phyloP scores from a whole-genome alignment of 1,140 invertebrate genomes.

The Lasioglossum baleicum region DNA sequence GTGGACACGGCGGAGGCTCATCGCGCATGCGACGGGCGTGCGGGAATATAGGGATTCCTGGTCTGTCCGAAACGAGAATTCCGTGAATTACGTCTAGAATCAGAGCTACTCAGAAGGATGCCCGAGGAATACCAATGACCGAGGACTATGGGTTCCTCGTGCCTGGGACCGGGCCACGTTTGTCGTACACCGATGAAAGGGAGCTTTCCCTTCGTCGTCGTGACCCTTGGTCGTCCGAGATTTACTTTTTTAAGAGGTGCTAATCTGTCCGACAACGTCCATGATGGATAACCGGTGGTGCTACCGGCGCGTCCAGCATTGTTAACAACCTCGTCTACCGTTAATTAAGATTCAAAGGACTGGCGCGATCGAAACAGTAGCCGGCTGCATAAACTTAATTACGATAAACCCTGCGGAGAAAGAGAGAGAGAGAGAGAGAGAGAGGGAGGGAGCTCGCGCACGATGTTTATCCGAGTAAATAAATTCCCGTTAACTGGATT shows the following conservation, averaged over 20 bases:
- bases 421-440: neutral
- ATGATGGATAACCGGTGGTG: neutral
- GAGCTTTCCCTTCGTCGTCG: neutral
- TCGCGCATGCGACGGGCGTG: constrained; percentile 46
- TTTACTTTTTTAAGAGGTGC: neutral
- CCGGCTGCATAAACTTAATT: constrained; percentile 40
- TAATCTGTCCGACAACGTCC: neutral
- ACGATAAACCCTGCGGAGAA: constrained; percentile 22
- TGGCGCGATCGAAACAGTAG: constrained; percentile 30
- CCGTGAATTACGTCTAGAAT: constrained; percentile 65
- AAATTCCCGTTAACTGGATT: constrained; percentile 49
- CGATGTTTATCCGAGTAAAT: constrained; percentile 47
- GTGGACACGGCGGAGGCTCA: constrained; percentile 30
- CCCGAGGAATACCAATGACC: constrained; percentile 53
- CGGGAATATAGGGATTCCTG: constrained; percentile 46
- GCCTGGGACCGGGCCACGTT: neutral
- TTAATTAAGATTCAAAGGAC: constrained; percentile 46
- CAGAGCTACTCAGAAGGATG: constrained; percentile 55
- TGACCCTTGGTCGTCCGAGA: no score
- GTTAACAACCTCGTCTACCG: constrained; percentile 6
- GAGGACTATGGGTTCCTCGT: constrained; percentile 21
- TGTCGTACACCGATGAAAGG: constrained; percentile 5
- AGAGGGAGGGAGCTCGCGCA: neutral
- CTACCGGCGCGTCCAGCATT: neutral
- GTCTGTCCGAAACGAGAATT: constrained; percentile 58